These are phyloP conservation scores for Zaprionus gabonicus DNA, from an alignment of 1,140 invertebrate genomes.

Conservation along the genomic window DNA sequence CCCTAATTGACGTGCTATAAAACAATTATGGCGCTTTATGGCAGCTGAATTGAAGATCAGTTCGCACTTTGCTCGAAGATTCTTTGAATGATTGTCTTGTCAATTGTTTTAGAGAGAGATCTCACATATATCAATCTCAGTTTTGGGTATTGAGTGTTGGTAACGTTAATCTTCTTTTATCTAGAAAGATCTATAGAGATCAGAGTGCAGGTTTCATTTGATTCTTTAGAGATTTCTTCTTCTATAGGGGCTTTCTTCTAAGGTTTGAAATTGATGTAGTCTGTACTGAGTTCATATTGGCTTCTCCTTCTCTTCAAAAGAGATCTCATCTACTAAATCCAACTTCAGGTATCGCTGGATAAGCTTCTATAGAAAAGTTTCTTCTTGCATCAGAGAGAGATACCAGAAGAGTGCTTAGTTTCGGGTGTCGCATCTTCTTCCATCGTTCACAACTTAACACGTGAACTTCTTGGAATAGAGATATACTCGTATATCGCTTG, in stretches of 20 bases:
- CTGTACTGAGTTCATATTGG: too few relatives aligned
- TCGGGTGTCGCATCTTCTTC: not conserved
- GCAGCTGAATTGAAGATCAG: not conserved
- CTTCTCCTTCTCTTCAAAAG: not conserved
- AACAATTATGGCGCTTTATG: constrained; percentile 58
- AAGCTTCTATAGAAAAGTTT: not conserved
- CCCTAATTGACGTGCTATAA: constrained; percentile 55
- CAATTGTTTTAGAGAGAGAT: too few relatives aligned
- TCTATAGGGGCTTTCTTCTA: too few relatives aligned
- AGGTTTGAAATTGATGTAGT: too few relatives aligned
- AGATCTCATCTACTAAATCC: not conserved
- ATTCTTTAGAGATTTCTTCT: too few relatives aligned
- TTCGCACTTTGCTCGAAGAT: not conserved
- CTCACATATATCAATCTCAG: too few relatives aligned
- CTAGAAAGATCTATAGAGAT: not conserved
- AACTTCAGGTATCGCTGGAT: not conserved
- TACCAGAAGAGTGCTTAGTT: too few relatives aligned
- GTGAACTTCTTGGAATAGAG: not conserved
- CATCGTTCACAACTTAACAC: not conserved
- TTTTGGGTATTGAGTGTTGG: too few relatives aligned
- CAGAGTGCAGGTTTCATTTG: not conserved
- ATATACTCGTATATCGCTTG: not conserved
- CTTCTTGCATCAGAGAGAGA: not conserved
- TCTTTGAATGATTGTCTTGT: not conserved
- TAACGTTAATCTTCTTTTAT: not conserved